These are phyloP conservation scores for Galagoides demidoff DNA, from an alignment of 2,797 vertebrate genomes.

Conservation along the genomic window DNA sequence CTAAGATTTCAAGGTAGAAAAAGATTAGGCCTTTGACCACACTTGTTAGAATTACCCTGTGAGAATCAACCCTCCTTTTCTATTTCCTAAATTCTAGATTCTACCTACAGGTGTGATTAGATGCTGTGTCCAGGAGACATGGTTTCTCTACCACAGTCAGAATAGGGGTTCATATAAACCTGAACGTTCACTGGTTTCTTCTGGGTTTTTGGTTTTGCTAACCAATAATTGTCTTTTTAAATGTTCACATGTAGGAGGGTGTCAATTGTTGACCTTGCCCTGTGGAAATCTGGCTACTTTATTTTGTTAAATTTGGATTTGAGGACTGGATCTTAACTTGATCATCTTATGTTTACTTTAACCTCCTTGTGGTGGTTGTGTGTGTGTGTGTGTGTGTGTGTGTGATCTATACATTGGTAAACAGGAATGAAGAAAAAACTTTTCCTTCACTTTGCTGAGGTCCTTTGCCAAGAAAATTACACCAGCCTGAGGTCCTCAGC, in stretches of 20 bases:
- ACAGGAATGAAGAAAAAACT: background rate
- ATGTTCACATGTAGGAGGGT: background rate
- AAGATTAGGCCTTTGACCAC: background rate
- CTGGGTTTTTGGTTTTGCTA: background rate
- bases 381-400: background rate
- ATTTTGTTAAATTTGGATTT: constrained; percentile 45
- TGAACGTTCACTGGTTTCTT: background rate
- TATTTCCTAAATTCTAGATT: background rate
- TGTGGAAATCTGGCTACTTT: background rate
- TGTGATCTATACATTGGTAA: background rate
- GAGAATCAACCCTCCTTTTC: background rate
- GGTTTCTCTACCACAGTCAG: background rate
- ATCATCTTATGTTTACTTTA: constrained; percentile 14
- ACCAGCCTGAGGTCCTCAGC: background rate
- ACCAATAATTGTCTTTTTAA: background rate
- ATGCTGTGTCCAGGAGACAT: background rate
- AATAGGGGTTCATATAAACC: background rate
- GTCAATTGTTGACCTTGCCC: background rate
- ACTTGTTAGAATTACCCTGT: background rate
- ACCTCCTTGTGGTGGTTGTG: background rate
- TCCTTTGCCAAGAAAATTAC: background rate
- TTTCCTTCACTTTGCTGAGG: background rate
- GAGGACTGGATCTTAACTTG: background rate
- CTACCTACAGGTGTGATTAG: background rate
- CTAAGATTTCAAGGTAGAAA: background rate